phyloP scores from a whole-genome alignment of 2,113 vertebrate genomes.

The Oncorhynchus clarkii region DNA sequence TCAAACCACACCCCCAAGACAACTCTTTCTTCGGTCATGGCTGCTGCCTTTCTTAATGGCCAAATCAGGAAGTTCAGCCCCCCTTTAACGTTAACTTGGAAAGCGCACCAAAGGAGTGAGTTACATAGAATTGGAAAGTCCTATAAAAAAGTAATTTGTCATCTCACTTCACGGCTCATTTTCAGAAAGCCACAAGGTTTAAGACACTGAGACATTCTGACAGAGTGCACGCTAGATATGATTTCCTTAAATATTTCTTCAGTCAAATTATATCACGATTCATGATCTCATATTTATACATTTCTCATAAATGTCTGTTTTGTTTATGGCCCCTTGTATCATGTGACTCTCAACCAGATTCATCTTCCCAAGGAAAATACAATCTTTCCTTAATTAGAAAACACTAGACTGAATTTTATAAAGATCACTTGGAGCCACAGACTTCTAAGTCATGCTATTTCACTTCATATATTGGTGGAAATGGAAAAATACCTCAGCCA shows the following conservation, averaged over 20 bases:
- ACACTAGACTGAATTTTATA: constrained; percentile 27
- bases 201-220: constrained; percentile 17
- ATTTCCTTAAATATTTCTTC: constrained; percentile 42
- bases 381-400: constrained; percentile 40
- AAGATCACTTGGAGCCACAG: constrained; percentile 10
- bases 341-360: constrained; percentile 34
- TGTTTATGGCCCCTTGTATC: constrained; percentile 43
- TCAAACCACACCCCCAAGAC: no score
- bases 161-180: constrained; percentile 31
- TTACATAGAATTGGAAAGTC: constrained; percentile 34
- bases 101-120: constrained; percentile 37
- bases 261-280: constrained; percentile 27
- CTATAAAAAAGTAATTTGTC: constrained; percentile 53
- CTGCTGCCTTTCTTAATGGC: no score
- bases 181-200: constrained; percentile 6
- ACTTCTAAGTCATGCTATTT: constrained; percentile 12
- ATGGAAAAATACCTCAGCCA: constrained; percentile 44
- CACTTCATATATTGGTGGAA: constrained; percentile 7
- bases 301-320: constrained; percentile 52
- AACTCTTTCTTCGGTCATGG: no score
- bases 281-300: constrained; percentile 35
- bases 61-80: no score
- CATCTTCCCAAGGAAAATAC: constrained; percentile 44
- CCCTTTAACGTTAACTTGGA: constrained; percentile 14
- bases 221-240: constrained; percentile 23